phyloP scores from a whole-genome alignment of 2,113 vertebrate species.

The Tilapia sparmanii region DNA sequence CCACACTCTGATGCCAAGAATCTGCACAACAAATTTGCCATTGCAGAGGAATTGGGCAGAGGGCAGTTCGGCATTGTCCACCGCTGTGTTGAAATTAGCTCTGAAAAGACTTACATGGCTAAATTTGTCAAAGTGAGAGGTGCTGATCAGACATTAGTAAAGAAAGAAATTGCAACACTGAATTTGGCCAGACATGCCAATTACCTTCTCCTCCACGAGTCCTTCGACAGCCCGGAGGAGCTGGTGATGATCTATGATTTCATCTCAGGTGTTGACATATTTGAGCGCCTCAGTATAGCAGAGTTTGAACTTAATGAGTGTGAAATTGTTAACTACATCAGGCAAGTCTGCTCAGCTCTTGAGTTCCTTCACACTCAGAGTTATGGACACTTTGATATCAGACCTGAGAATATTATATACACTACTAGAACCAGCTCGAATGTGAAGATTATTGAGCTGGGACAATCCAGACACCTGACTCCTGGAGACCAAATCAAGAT shows the following conservation, averaged over 20 bases:
- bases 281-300: slow-evolving; percentile 84
- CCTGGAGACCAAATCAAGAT: slow-evolving; percentile 92
- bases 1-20: slow-evolving; percentile 85
- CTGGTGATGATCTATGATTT: slow-evolving; percentile 97
- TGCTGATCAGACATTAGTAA: slow-evolving; percentile 89
- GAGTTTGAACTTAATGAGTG: slow-evolving; percentile 91
- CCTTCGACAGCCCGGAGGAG: slow-evolving; percentile 95
- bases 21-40: slow-evolving; percentile 88
- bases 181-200: slow-evolving; percentile 85
- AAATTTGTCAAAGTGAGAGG: slow-evolving; percentile 98
- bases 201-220: slow-evolving; percentile 88
- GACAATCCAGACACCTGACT: slow-evolving; percentile 87
- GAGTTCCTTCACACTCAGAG: slow-evolving; percentile 85
- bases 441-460: slow-evolving; percentile 95
- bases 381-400: slow-evolving; percentile 94
- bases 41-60: slow-evolving; percentile 93
- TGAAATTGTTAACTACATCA: slow-evolving; percentile 85
- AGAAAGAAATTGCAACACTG: slow-evolving; percentile 95
- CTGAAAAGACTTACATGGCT: slow-evolving; percentile 94
- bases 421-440: slow-evolving; percentile 83
- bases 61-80: slow-evolving; percentile 95
- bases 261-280: slow-evolving; percentile 92
- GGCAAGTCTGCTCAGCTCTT: slow-evolving; percentile 88
- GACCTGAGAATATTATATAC: slow-evolving; percentile 94
- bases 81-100: slow-evolving; percentile 84